Conservation (phyloP, 1,140 invertebrate species). For the Kradibia gibbosae region DNA sequence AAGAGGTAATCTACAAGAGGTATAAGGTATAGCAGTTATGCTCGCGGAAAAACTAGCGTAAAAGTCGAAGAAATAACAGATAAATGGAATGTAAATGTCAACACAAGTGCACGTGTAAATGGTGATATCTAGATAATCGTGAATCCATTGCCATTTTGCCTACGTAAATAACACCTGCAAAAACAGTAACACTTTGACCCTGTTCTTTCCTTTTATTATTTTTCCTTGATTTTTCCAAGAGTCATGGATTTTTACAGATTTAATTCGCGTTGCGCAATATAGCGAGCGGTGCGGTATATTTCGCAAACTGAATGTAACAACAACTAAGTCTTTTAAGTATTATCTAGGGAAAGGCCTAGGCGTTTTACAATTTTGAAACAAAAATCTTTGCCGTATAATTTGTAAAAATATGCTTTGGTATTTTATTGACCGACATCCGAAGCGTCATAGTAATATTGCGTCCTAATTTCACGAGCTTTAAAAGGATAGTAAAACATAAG, state of each 20-base stretch:
- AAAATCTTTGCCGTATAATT: neutral
- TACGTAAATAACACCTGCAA: neutral
- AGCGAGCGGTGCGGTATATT: neutral
- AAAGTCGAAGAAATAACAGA: neutral
- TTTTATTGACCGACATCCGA: conserved; percentile 7
- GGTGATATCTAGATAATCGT: conserved; percentile 13
- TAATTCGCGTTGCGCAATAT: neutral
- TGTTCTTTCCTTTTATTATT: neutral
- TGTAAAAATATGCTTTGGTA: neutral
- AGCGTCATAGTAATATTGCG: neutral
- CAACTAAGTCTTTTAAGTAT: neutral
- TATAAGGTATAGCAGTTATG: conserved; percentile 13
- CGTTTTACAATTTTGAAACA: neutral
- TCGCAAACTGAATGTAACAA: neutral
- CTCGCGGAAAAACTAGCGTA: neutral
- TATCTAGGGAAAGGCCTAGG: neutral
- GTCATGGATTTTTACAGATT: neutral
- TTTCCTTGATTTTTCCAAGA: neutral
- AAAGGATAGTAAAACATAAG: neutral
- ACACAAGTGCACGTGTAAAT: conserved; percentile 4
- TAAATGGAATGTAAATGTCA: neutral
- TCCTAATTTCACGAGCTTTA: neutral
- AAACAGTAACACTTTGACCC: neutral
- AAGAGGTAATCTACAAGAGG: conserved; percentile 6
- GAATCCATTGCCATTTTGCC: neutral